phyloP scores from a whole-genome alignment of 2,797 vertebrate genomes.

The Alca torda region DNA sequence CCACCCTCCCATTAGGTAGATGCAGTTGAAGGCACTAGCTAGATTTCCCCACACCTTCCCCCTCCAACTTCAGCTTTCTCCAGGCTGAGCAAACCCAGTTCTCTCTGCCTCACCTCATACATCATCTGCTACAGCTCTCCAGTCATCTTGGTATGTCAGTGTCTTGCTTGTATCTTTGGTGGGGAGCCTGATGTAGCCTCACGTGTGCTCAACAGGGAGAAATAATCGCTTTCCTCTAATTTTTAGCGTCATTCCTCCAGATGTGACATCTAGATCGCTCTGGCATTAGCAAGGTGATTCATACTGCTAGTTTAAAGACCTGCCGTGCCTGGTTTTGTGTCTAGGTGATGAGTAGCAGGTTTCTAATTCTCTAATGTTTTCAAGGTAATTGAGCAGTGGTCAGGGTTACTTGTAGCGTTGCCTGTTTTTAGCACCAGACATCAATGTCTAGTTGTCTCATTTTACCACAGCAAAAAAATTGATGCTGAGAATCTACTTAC shows the following conservation, averaged over 20 bases:
- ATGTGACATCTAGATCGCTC: not conserved
- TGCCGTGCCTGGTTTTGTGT: not conserved
- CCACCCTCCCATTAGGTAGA: not conserved
- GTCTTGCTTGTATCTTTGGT: not conserved
- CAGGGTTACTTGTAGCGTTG: not conserved
- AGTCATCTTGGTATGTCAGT: too few species aligned
- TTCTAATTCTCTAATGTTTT: not conserved
- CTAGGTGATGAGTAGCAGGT: not conserved
- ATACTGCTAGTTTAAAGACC: not conserved
- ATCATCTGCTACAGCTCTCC: not conserved
- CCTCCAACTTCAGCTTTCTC: not conserved
- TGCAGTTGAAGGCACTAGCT: not conserved
- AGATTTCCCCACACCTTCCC: not conserved
- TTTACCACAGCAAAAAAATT: not conserved
- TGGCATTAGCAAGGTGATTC: not conserved
- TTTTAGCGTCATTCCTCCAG: not conserved
- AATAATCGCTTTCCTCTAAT: not conserved
- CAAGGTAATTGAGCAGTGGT: not conserved
- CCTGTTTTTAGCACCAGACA: not conserved
- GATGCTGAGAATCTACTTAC: not conserved
- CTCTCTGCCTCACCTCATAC: not conserved
- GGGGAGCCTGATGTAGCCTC: not conserved
- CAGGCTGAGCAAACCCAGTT: not conserved
- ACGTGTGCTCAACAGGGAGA: not conserved
- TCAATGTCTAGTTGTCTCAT: not conserved